A percentile compares a stretch with the other conserved stretches of the same genome.
Conservation (phyloP, 2,113 vertebrate species). For the Ptilonorhynchus violaceus region DNA sequence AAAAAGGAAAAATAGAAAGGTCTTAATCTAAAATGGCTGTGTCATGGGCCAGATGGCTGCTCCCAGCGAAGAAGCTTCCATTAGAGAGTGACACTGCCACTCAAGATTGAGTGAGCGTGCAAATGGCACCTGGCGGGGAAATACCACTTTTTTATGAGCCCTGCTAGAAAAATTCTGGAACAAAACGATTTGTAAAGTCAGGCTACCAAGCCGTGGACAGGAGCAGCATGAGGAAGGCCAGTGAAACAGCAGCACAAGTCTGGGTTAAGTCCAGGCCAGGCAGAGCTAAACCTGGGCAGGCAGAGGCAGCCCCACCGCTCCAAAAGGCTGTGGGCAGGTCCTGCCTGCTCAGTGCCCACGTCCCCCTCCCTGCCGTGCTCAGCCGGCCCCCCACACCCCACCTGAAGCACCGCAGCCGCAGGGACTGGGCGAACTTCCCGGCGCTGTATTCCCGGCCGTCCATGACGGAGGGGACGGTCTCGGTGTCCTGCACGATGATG, state of each 20-base stretch:
- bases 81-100: background rate
- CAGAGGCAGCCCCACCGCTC: rapidly evolving
- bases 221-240: rapidly evolving
- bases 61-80: constrained; percentile 19
- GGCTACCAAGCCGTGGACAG: background rate
- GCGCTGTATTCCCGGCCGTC: constrained; percentile 83
- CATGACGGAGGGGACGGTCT: constrained; percentile 83
- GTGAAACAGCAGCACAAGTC: background rate
- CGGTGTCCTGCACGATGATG: constrained; percentile 86
- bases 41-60: constrained; percentile 16
- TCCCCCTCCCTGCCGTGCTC: rapidly evolving
- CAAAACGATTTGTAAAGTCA: background rate
- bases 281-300: background rate
- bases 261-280: background rate
- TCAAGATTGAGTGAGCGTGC: background rate
- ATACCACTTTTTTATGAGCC: background rate
- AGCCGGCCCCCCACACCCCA: background rate
- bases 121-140: background rate
- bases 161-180: background rate
- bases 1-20: background rate
- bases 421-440: constrained; percentile 78
- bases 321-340: background rate
- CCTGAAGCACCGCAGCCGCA: constrained; percentile 93
- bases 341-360: background rate
- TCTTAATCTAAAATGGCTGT: background rate